Conservation (phyloP, 2,113 vertebrate genomes). For the Planiliza haematocheilus region DNA sequence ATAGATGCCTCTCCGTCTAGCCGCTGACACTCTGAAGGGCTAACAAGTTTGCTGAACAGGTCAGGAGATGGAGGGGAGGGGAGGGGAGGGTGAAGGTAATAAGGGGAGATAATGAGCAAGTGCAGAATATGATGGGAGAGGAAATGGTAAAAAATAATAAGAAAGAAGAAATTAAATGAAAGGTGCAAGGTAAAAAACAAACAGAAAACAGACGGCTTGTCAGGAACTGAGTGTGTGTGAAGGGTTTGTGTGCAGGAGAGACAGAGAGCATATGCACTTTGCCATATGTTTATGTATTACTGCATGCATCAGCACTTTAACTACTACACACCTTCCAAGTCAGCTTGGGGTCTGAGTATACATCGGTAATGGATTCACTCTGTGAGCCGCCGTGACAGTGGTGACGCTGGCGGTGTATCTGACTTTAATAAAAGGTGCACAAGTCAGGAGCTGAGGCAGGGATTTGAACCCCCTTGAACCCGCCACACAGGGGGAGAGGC, state of each 20-base stretch:
- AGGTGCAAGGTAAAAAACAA: slow-evolving; percentile 11
- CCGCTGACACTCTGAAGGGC: slow-evolving; percentile 46
- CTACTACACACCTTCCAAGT: slow-evolving; percentile 33
- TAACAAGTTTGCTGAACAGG: slow-evolving; percentile 69
- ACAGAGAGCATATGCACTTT: slow-evolving; percentile 28
- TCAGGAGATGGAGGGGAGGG: slow-evolving; percentile 60
- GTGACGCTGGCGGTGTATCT: slow-evolving; percentile 28
- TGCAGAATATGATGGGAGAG: slow-evolving; percentile 39
- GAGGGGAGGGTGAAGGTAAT: slow-evolving; percentile 37
- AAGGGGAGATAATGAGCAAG: slow-evolving; percentile 65
- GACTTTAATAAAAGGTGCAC: slow-evolving; percentile 60
- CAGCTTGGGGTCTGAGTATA: slow-evolving; percentile 25
- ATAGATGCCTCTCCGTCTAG: slow-evolving; percentile 51
- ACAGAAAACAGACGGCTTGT: slow-evolving; percentile 24
- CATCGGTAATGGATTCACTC: slow-evolving; percentile 42
- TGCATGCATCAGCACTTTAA: slow-evolving; percentile 68
- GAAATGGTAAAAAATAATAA: slow-evolving; percentile 37
- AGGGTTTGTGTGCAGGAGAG: neutral
- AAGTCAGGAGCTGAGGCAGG: slow-evolving; percentile 42
- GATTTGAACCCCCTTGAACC: slow-evolving; percentile 55
- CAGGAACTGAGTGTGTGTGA: slow-evolving; percentile 16
- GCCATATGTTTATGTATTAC: slow-evolving; percentile 61
- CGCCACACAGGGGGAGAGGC: neutral
- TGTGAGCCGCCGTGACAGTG: slow-evolving; percentile 35
- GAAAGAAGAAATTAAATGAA: slow-evolving; percentile 50